Evolutionary conservation across 2,888 invertebrate genomes (phyloP), one percentile per base, ranked within the genome.

Genomic region (Antheraea assamensis): DNA sequence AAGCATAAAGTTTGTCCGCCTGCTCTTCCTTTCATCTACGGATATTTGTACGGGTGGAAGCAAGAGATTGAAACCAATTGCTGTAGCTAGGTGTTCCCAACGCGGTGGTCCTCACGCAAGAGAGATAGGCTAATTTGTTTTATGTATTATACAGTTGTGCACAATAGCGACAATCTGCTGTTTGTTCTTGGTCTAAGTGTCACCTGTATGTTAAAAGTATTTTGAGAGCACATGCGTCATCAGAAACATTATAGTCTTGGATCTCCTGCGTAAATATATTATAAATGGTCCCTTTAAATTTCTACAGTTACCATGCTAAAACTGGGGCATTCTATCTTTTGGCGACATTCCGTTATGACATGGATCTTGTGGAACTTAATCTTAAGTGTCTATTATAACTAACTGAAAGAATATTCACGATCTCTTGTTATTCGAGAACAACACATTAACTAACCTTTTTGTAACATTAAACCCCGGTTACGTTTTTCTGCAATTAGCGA

Each of bases 391-490:
- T 24, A 68, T 64, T 64, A 17, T 30, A 17, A 64, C 27, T 27
- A 27, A 27, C 4, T 64, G 17, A 27, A 30, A 15, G 17, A 30
- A 27, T 27, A 4, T 58, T 64, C 13, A 64, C 27, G 27, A 64
- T 64, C 30, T 64, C 61, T 15, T 30, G 27, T 5, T 17, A 64
- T 64, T 64, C 27, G 61, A 64, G 17, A 64, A 27, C 30, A 1
- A 30, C 5, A 30, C 30, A 27, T 30, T 17, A 24, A 61, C 17
- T 27, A 64, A 10, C 15, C 17, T 30, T 64, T 30, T 68, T 35
- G 68, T 68, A 68, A 68, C 68, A 68, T 68, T 68, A 68, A 68
- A 68, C 68, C n/a, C 13, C 1, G 13, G 19, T 35, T n/a, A 35
- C 61, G 27, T 64, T 64, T 64, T 64, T 27, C 35, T 68, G 35